Conservation (phyloP, 2,888 invertebrate species). For the Aporophyla lueneburgensis region DNA sequence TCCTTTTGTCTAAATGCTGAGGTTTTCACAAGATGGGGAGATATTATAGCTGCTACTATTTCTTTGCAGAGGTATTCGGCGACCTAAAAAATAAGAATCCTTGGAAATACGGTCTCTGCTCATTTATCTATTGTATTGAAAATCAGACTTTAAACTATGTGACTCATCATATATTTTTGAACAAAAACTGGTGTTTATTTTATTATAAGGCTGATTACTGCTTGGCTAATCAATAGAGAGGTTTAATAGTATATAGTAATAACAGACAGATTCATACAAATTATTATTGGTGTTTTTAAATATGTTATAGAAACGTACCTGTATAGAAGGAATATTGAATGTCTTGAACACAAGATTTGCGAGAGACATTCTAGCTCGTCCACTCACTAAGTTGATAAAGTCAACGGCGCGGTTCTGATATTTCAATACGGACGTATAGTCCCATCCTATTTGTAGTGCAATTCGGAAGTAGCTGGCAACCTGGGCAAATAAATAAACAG, state of each 20-base stretch:
- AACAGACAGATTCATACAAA: not conserved
- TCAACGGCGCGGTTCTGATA: slow-evolving; percentile 85
- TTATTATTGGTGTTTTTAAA: too few relatives aligned
- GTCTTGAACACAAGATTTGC: slow-evolving; percentile 88
- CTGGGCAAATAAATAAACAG: slow-evolving; percentile 59
- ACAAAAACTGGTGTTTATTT: too few relatives aligned
- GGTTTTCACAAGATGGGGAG: slow-evolving; percentile 87
- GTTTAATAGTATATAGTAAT: not conserved
- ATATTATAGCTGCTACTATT: slow-evolving; percentile 90
- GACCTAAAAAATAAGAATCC: slow-evolving; percentile 78
- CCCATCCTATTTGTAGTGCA: slow-evolving; percentile 88
- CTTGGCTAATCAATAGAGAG: not conserved
- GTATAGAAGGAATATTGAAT: slow-evolving; percentile 85
- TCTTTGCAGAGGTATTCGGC: slow-evolving; percentile 92
- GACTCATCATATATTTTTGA: too few relatives aligned
- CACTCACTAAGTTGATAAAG: slow-evolving; percentile 87
- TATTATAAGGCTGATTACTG: not conserved
- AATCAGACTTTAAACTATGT: not conserved
- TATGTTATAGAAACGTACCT: slow-evolving; percentile 54
- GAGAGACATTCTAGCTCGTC: slow-evolving; percentile 85
- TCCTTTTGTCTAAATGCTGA: slow-evolving; percentile 89
- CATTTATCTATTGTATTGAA: not conserved
- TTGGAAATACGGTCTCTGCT: not conserved
- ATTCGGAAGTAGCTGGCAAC: slow-evolving; percentile 86
- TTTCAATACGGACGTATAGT: slow-evolving; percentile 85